Percentiles rank a stretch among this genome's conserved stretches.
Conservation (phyloP, 2,797 vertebrate species). For the Emys orbicularis region DNA sequence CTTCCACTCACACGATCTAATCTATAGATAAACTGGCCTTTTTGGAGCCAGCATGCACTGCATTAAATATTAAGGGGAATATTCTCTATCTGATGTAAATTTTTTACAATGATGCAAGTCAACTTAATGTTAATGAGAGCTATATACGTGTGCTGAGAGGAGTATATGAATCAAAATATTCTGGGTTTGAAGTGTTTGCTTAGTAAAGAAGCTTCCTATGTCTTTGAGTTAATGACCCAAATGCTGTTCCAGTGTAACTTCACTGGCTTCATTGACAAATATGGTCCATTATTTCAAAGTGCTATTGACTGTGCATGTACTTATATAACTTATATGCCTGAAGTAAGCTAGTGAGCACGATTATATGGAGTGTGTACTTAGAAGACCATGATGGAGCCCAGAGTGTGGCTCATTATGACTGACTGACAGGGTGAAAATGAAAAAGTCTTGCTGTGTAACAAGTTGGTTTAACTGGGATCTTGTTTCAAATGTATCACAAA, state of each 20-base stretch:
- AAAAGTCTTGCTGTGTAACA: neutral
- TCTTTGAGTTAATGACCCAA: neutral
- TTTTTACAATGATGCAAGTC: neutral
- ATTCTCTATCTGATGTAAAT: neutral
- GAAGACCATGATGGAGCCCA: neutral
- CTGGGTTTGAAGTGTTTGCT: neutral
- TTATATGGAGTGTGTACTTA: neutral
- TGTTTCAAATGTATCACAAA: neutral
- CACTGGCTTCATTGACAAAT: neutral
- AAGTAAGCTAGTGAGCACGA: neutral
- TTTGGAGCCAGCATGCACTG: neutral
- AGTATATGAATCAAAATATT: neutral
- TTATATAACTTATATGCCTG: neutral
- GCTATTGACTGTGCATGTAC: neutral
- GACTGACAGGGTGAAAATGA: neutral
- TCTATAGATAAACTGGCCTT: fast-evolving
- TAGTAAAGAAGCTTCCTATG: neutral
- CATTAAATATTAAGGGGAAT: neutral
- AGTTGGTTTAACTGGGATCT: neutral
- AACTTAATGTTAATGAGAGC: neutral
- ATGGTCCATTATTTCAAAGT: neutral
- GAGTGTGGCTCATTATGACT: neutral
- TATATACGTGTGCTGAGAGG: fast-evolving
- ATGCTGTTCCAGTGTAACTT: neutral
- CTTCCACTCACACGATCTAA: neutral